Evolutionary conservation across 2,797 vertebrate species (phyloP).

Genomic region (Pseudopleuronectes americanus): DNA sequence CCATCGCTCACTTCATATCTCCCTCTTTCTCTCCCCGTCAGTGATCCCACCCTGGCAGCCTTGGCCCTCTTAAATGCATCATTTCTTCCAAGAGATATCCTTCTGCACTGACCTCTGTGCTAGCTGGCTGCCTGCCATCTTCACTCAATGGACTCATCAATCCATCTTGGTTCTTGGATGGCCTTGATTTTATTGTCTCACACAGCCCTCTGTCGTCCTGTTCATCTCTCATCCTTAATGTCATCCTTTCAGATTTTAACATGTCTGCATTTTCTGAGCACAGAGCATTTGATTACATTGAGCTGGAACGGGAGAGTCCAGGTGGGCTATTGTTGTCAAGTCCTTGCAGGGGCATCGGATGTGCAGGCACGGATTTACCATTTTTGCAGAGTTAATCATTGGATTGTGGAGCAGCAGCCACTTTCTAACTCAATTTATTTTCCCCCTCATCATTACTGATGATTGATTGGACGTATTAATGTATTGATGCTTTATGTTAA

Average conservation of each 20-base stretch:
- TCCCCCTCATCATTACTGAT: constrained; percentile 46
- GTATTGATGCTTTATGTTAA: constrained; percentile 49
- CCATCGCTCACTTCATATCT: constrained; percentile 65
- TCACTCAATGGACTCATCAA: constrained; percentile 85
- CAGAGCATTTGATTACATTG: constrained; percentile 72
- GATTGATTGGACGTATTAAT: constrained; percentile 61
- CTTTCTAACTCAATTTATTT: constrained; percentile 57
- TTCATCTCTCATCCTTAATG: constrained; percentile 83
- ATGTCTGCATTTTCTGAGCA: constrained; percentile 81
- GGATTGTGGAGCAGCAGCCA: constrained; percentile 33
- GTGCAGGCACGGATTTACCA: constrained; percentile 20
- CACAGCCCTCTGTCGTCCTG: constrained; percentile 77
- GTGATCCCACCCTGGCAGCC: constrained; percentile 77
- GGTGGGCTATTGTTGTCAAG: constrained; percentile 72
- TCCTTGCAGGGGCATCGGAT: constrained; percentile 50
- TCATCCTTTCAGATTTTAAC: constrained; percentile 83
- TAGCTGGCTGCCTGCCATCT: constrained; percentile 82
- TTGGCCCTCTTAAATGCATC: constrained; percentile 84
- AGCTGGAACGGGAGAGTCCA: constrained; percentile 52
- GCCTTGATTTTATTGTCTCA: constrained; percentile 87
- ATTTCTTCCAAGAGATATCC: constrained; percentile 84
- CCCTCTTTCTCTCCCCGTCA: constrained; percentile 64
- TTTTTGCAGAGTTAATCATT: constrained; percentile 57
- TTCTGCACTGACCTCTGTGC: constrained; percentile 83
- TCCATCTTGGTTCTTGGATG: constrained; percentile 83